Evolutionary conservation across 2,113 vertebrate genomes (phyloP).

Genomic region (Acanthisitta chloris): DNA sequence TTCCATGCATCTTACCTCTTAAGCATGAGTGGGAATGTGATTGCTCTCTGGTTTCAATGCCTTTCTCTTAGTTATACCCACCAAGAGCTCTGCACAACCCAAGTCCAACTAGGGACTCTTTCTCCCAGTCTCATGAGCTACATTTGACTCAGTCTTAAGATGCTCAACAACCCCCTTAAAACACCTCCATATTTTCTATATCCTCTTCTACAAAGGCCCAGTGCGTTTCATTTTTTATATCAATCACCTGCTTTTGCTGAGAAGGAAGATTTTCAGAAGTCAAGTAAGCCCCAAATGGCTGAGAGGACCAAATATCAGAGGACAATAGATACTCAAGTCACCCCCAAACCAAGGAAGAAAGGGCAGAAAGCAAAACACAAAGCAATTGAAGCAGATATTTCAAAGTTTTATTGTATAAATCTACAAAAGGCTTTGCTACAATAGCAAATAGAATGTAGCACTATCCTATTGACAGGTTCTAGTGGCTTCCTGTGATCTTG

Average conservation of each 20-base stretch:
- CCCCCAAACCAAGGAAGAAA: neutral
- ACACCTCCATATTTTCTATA: neutral
- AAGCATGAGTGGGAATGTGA: neutral
- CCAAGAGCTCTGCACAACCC: neutral
- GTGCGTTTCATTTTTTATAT: neutral
- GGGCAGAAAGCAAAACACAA: neutral
- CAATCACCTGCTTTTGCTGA: neutral
- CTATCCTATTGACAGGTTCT: constrained; percentile 7
- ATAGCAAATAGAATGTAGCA: constrained; percentile 31
- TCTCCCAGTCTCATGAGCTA: neutral
- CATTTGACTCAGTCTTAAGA: neutral
- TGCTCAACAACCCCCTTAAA: neutral
- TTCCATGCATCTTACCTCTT: neutral
- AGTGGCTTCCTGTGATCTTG: constrained; percentile 43
- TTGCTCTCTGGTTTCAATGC: neutral
- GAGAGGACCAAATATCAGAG: neutral
- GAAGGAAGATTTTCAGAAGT: neutral
- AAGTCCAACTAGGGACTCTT: neutral
- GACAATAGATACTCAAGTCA: neutral
- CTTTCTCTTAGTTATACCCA: neutral
- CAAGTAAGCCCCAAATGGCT: neutral
- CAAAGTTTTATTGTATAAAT: constrained; percentile 71
- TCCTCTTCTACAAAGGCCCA: neutral
- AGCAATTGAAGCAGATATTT: neutral
- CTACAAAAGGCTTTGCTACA: constrained; percentile 65